Conservation (phyloP, 23 tunicate species). For the Trididemnum clinides region DNA sequence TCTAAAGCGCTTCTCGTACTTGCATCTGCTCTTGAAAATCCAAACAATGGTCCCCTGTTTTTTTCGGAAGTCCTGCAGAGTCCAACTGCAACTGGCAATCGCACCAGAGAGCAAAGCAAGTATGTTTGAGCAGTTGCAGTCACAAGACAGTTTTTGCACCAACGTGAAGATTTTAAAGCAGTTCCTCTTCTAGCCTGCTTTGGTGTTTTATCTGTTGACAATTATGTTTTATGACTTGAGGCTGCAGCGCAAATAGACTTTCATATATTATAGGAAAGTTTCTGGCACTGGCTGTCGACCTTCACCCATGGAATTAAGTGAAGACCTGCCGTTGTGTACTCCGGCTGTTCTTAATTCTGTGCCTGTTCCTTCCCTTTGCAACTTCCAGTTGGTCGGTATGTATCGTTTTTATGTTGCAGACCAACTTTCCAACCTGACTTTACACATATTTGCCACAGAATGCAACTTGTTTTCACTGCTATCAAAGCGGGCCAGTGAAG, state of each 20-base stretch:
- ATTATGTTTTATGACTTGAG: no score
- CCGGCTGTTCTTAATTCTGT: constrained; percentile 45
- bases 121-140: no score
- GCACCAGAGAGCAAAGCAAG: no score
- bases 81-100: no score
- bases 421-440: not conserved
- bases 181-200: no score
- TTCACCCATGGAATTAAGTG: constrained; percentile 22
- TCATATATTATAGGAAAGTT: no score
- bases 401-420: not conserved
- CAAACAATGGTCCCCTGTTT: constrained; percentile 27
- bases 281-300: not conserved
- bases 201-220: no score
- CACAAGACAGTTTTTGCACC: no score
- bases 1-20: constrained; percentile 56
- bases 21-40: constrained; percentile 49
- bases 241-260: no score
- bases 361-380: constrained; percentile 35
- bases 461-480: constrained; percentile 31
- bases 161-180: no score
- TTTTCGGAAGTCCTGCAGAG: constrained; percentile 9
- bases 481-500: constrained; percentile 44
- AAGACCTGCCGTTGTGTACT: constrained; percentile 8
- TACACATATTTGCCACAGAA: not conserved
- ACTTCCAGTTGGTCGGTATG: not conserved